phyloP scores from a whole-genome alignment of 2,113 vertebrate species.

The Bufo gargarizans region DNA sequence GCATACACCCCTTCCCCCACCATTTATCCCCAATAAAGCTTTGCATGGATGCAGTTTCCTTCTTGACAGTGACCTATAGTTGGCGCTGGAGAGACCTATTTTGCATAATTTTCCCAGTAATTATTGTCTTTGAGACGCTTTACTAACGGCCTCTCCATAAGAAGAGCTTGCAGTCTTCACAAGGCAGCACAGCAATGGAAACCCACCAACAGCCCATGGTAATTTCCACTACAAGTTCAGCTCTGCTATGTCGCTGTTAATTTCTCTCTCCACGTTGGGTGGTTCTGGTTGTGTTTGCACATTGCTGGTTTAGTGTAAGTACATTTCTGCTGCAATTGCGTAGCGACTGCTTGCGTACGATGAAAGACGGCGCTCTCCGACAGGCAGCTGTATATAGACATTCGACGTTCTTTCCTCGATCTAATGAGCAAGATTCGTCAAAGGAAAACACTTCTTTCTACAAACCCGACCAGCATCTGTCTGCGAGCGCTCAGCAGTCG shows the following conservation, averaged over 20 bases:
- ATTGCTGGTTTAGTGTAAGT: not conserved
- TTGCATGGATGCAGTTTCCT: too few relatives aligned
- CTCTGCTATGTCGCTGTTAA: not conserved
- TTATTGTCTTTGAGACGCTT: not conserved
- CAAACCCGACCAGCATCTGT: not conserved
- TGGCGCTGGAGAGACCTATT: not conserved
- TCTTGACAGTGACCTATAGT: not conserved
- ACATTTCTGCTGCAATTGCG: not conserved
- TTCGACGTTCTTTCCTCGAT: not conserved
- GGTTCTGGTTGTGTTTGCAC: not conserved
- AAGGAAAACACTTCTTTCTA: not conserved
- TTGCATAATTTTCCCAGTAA: not conserved
- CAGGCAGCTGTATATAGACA: not conserved
- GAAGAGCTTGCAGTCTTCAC: not conserved
- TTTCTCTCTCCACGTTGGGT: not conserved
- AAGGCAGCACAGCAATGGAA: not conserved
- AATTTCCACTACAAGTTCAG: not conserved
- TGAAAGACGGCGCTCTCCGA: not conserved
- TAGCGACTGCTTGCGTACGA: not conserved
- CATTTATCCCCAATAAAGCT: too few relatives aligned
- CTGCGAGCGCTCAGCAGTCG: not conserved
- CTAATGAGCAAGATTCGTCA: conserved; percentile 9
- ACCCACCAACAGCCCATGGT: not conserved
- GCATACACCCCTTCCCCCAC: too few relatives aligned
- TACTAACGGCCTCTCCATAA: not conserved